Percentiles rank a stretch among this genome's conserved stretches.
Evolutionary conservation across 2,113 vertebrate genomes (phyloP).

Genomic region (Entelurus aequoreus): DNA sequence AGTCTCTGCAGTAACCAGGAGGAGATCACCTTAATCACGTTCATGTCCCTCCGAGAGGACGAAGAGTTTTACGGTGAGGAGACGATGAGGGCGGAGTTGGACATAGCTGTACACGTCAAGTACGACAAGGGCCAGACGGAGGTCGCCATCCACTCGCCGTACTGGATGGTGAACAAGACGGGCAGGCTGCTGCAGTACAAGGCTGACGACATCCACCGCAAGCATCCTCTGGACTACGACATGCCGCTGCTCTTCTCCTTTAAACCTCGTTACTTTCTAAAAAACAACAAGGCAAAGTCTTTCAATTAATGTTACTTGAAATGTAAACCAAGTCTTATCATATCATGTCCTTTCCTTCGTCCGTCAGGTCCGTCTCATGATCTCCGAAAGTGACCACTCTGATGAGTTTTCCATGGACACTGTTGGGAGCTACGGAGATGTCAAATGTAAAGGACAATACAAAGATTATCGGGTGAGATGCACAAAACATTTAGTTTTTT

Average conservation of each 20-base stretch:
- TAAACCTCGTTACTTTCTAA: slow-evolving; percentile 88
- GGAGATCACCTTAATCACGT: slow-evolving; percentile 89
- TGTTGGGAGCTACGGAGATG: slow-evolving; percentile 89
- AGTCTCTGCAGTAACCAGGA: slow-evolving; percentile 74
- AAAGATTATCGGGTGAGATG: slow-evolving; percentile 86
- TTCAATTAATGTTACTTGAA: neutral
- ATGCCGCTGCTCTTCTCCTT: slow-evolving; percentile 94
- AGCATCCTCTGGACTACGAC: slow-evolving; percentile 88
- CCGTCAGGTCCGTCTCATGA: slow-evolving; percentile 87
- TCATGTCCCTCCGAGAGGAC: slow-evolving; percentile 72
- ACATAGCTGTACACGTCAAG: slow-evolving; percentile 86
- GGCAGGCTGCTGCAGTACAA: slow-evolving; percentile 91
- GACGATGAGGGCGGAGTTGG: slow-evolving; percentile 71
- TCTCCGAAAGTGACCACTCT: slow-evolving; percentile 92
- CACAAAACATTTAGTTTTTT: neutral
- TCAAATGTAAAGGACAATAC: slow-evolving; percentile 87
- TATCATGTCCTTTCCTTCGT: slow-evolving; percentile 4
- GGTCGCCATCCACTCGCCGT: slow-evolving; percentile 86
- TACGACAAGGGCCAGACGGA: slow-evolving; percentile 81
- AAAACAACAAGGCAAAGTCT: slow-evolving; percentile 87
- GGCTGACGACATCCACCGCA: slow-evolving; percentile 94
- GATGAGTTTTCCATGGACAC: slow-evolving; percentile 95
- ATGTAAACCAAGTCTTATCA: no score
- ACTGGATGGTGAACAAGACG: slow-evolving; percentile 98
- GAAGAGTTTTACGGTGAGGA: slow-evolving; percentile 48